These are phyloP conservation scores for Ariolimax columbianus DNA, from an alignment of 2,888 invertebrate species.

Conservation along the genomic window DNA sequence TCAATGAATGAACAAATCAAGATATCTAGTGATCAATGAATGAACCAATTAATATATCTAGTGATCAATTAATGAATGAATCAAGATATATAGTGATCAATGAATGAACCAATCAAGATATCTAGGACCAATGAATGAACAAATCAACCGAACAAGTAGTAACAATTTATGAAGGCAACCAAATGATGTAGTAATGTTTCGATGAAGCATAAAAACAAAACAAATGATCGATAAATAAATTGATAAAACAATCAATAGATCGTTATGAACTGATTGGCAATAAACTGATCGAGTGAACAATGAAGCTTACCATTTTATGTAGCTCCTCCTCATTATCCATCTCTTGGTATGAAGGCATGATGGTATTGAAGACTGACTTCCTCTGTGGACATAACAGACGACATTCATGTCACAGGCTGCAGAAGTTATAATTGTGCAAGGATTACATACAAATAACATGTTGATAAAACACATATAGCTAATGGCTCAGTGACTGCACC, in stretches of 20 bases:
- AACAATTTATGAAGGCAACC: no score
- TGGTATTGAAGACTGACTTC: constrained; percentile 50
- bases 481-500: no score
- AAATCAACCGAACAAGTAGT: no score
- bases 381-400: constrained; percentile 30
- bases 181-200: no score
- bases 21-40: neutral
- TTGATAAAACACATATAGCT: no score
- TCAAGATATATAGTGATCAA: no score
- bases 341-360: constrained; percentile 63
- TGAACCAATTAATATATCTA: neutral
- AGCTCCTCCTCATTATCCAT: constrained; percentile 72
- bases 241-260: neutral
- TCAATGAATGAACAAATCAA: neutral
- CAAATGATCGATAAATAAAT: no score
- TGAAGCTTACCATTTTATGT: constrained; percentile 68
- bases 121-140: neutral
- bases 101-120: neutral
- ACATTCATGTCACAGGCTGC: neutral
- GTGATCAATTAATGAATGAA: neutral
- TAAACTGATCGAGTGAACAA: neutral
- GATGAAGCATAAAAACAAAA: no score
- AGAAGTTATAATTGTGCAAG: no score
- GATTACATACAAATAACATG: no score
- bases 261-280: neutral